These are phyloP conservation scores for Xyrichtys novacula DNA, from an alignment of 2,797 vertebrate genomes.

Conservation along the genomic window DNA sequence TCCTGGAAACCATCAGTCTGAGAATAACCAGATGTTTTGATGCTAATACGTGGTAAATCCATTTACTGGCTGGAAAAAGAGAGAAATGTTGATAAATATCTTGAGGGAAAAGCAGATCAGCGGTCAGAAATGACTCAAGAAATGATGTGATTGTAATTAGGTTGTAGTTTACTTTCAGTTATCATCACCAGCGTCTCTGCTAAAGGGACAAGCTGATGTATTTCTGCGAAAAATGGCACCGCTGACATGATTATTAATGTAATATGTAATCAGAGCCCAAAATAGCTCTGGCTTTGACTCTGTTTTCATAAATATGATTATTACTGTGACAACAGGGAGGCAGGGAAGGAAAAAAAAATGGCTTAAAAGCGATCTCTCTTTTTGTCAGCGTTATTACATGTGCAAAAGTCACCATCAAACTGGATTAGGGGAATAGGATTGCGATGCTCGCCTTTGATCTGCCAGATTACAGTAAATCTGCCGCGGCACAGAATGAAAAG, in stretches of 20 bases:
- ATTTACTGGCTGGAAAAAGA: constrained; percentile 26
- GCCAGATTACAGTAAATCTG: constrained; percentile 87
- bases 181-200: background rate
- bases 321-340: constrained; percentile 64
- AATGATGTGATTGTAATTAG: constrained; percentile 10
- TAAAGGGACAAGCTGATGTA: background rate
- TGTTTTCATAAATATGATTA: constrained; percentile 70
- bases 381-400: constrained; percentile 79
- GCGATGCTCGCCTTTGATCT: constrained; percentile 85
- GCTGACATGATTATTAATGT: constrained; percentile 56
- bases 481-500: constrained; percentile 77
- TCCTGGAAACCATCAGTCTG: constrained; percentile 26
- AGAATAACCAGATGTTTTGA: constrained; percentile 56
- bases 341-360: constrained; percentile 7
- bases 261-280: constrained; percentile 58
- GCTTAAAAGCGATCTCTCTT: constrained; percentile 70
- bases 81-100: constrained; percentile 21
- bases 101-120: constrained; percentile 3
- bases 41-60: constrained; percentile 43
- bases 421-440: constrained; percentile 86
- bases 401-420: constrained; percentile 82
- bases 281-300: constrained; percentile 54
- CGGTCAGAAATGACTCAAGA: constrained; percentile 21
- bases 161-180: constrained; percentile 18
- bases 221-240: constrained; percentile 5